Base-by-base conservation (phyloP, 2,888 invertebrate genomes). In the Meteorus colon region DNA sequence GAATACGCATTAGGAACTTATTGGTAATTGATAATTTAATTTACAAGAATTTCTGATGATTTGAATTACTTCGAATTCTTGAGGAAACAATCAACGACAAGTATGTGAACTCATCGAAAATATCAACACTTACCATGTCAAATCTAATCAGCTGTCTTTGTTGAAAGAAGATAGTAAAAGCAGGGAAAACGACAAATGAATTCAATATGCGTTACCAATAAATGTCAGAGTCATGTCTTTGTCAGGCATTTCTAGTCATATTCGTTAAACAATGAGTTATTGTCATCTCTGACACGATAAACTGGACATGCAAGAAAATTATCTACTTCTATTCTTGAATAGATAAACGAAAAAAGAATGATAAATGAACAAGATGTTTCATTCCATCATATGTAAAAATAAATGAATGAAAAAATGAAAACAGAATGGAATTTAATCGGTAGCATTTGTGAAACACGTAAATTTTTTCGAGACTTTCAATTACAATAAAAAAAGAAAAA, bases 11-110 rank as follows among this genome's bases (percentile, higher is more conserved):
- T 80, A 83, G 82, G 80, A 78, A 82, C 78, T 80, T 80, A 83
- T 81, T 80, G 80, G 79, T 83, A 82, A 86, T 84, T 80, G 83
- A 86, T 84, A 82, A 81, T 86, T 86, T 81, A 84, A 86, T 85
- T 86, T 87, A 87, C 87, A 87, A 86, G 86, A 86, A 86, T 82
- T 83, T 78, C n/a, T 82, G 82, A 82, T 76, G 78, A 78, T 65
- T 24, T 24, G 24, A 24, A 24, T 31, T 10, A 62, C 16, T 19
- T 55, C 10, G 10, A 19, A 19, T 72, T 31, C 8, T 63, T 31
- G 10, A 34, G 10, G 48, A 72, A 48, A 63, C 10, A 31, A 37
- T 70, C 55, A 70, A 45, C 4, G 45, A 68, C n/a, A 66, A 55
- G 4, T 51, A 51, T 37, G n/a, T 37, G 66, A 66, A 37, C 8